These are phyloP conservation scores for Xiphophorus hellerii DNA, from an alignment of 2,113 vertebrate genomes.

Conservation along the genomic window DNA sequence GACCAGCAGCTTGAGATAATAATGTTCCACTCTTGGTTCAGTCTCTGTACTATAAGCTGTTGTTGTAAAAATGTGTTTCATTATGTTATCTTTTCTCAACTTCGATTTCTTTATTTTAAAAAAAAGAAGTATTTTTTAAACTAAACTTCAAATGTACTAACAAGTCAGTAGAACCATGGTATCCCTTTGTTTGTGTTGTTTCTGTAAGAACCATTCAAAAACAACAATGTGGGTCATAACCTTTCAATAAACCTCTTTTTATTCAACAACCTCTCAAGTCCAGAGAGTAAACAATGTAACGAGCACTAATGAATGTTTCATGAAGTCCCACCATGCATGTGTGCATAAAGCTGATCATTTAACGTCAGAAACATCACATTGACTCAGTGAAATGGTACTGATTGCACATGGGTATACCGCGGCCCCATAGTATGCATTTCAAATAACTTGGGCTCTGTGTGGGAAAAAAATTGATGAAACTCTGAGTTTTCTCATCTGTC, in stretches of 20 bases:
- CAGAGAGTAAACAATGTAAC: conserved; percentile 17
- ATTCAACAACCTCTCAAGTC: conserved; percentile 1
- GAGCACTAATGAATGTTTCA: conserved; percentile 4
- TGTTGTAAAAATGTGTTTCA: conserved; percentile 2
- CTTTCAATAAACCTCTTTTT: conserved; percentile 20
- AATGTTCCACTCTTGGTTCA: conserved; percentile 16
- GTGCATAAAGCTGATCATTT: conserved; percentile 23
- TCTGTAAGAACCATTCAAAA: background rate
- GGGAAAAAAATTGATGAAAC: conserved; percentile 19
- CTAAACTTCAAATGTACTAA: background rate
- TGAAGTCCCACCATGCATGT: background rate
- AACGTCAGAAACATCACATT: conserved; percentile 22
- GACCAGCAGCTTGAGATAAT: conserved; percentile 28
- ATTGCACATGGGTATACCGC: conserved; percentile 38
- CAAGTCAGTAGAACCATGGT: background rate
- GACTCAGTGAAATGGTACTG: conserved; percentile 1
- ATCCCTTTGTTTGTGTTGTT: background rate
- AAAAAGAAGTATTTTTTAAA: background rate
- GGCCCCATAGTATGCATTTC: conserved; percentile 59
- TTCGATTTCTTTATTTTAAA: background rate
- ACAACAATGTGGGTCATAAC: conserved; percentile 6
- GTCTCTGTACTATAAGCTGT: background rate
- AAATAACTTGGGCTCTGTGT: conserved; percentile 41
- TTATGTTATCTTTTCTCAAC: background rate
- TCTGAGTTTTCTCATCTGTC: background rate